A percentile compares a stretch with the other conserved stretches of the same genome.
Evolutionary conservation across 2,797 vertebrate species (phyloP).

Genomic region (Rhincodon typus): DNA sequence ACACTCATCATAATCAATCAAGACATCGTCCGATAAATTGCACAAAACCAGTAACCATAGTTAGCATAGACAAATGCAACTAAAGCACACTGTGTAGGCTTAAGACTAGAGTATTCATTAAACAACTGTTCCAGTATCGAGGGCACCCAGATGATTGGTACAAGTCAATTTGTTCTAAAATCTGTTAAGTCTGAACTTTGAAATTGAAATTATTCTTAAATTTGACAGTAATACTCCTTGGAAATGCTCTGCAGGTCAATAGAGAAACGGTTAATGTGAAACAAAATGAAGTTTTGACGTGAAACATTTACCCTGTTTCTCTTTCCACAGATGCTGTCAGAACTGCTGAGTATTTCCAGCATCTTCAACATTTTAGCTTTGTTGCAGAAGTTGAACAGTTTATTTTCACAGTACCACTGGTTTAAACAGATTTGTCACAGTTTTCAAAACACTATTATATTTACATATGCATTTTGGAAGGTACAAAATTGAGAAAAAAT

Average conservation of each 20-base stretch:
- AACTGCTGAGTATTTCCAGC: neutral
- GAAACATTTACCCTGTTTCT: neutral
- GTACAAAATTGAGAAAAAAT: neutral
- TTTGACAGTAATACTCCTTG: neutral
- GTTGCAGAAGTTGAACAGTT: neutral
- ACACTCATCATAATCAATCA: slow-evolving; percentile 3
- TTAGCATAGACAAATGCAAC: neutral
- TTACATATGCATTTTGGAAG: neutral
- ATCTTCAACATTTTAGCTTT: too few relatives aligned
- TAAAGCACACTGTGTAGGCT: neutral
- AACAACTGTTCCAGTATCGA: neutral
- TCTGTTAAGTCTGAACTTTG: neutral
- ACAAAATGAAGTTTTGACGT: too few relatives aligned
- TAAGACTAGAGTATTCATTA: neutral
- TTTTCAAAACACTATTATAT: neutral
- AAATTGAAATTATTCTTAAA: neutral
- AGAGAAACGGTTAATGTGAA: too few relatives aligned
- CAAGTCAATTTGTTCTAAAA: neutral
- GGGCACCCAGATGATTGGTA: neutral
- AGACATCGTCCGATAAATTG: neutral
- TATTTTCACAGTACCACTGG: neutral
- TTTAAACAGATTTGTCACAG: neutral
- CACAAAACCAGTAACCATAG: neutral
- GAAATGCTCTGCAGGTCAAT: too few relatives aligned
- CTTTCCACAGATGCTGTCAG: neutral